A percentile compares a stretch with the other conserved stretches of the same genome.
phyloP scores from a whole-genome alignment of 2,113 vertebrate species.

The Coturnix japonica region DNA sequence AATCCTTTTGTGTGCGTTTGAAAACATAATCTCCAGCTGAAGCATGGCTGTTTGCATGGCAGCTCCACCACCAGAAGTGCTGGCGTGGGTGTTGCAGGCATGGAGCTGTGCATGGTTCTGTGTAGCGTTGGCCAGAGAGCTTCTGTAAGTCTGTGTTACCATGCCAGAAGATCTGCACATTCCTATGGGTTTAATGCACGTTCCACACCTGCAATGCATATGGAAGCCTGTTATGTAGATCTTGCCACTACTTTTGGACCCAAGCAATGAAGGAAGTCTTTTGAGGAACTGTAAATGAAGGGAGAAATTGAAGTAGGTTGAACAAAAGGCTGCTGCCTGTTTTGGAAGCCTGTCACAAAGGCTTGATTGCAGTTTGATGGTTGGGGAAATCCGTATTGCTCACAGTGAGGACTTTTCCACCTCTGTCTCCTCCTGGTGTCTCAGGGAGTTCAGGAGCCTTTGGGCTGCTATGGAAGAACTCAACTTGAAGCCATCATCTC shows the following conservation, averaged over 20 bases:
- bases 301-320: not conserved
- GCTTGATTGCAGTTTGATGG: no score
- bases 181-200: fast-evolving
- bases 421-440: not conserved
- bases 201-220: fast-evolving
- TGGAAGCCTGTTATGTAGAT: not conserved
- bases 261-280: not conserved
- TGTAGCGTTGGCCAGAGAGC: not conserved
- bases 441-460: not conserved
- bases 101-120: fast-evolving
- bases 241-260: not conserved
- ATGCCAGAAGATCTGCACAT: fast-evolving
- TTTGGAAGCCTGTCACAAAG: not conserved
- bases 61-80: not conserved
- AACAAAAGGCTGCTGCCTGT: not conserved
- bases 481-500: not conserved
- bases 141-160: not conserved
- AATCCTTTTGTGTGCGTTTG: not conserved
- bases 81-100: fast-evolving
- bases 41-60: not conserved
- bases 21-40: slow-evolving; percentile 5
- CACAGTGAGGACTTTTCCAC: not conserved
- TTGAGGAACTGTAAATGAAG: not conserved
- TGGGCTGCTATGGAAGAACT: not conserved
- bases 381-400: not conserved